A percentile compares a stretch with the other conserved stretches of the same genome.
Conservation (phyloP, 2,888 invertebrate species). For the Mamestra brassicae region DNA sequence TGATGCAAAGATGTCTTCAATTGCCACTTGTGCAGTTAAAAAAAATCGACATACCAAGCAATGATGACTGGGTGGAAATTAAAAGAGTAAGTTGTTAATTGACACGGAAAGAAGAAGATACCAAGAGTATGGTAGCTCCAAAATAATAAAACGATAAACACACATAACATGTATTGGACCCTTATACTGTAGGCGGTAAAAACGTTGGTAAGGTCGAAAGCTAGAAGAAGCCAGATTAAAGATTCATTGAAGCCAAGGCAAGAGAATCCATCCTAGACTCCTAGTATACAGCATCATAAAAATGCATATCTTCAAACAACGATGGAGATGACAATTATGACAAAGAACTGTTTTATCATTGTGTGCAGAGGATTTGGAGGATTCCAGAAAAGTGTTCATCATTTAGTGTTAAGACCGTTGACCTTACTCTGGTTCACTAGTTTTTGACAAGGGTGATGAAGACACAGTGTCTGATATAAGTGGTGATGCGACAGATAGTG, state of each 20-base stretch:
- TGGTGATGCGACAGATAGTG: slow-evolving; percentile 5
- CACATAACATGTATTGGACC: background rate
- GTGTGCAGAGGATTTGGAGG: slow-evolving; percentile 62
- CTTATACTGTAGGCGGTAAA: background rate
- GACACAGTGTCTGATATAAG: slow-evolving; percentile 25
- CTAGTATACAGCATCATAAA: slow-evolving; percentile 49
- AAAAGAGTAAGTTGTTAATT: background rate
- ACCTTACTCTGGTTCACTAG: slow-evolving; percentile 36
- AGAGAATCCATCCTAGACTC: slow-evolving; percentile 19
- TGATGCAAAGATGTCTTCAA: background rate
- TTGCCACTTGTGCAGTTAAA: background rate
- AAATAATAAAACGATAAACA: background rate
- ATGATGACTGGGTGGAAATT: background rate
- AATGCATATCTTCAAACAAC: slow-evolving; percentile 49
- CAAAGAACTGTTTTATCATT: slow-evolving; percentile 60
- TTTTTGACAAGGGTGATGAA: slow-evolving; percentile 32
- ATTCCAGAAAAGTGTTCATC: slow-evolving; percentile 59
- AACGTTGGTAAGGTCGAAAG: background rate
- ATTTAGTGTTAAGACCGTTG: slow-evolving; percentile 52
- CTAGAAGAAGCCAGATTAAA: background rate
- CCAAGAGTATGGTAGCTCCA: background rate
- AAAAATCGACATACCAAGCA: background rate
- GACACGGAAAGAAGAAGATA: too few species aligned
- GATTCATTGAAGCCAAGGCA: background rate
- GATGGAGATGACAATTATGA: slow-evolving; percentile 54